Evolutionary conservation across 2,797 vertebrate genomes (phyloP), one percentile per base, ranked within the genome.

Genomic region (Pangasius larnaudii): DNA sequence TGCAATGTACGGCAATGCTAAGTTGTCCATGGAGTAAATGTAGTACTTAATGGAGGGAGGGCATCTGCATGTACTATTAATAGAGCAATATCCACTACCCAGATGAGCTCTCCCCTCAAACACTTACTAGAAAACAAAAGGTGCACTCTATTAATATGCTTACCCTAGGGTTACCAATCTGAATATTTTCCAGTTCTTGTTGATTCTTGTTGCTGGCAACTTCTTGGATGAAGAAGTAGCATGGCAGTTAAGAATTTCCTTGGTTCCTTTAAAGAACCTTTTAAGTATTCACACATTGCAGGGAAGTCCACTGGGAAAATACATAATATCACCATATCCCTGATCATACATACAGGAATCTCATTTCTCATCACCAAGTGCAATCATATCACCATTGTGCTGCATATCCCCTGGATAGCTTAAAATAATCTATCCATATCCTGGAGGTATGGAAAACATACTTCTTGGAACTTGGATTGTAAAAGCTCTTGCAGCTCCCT

Each of bases 1-100:
- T 83, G 24, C 39, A 83, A 83, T 63, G 39, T 63, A 82, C 16
- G 19, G 80, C n/a, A 82, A 82, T 46, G 6, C 59, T 46, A 65
- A 46, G 80, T 63, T 80, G 53, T 36, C 78, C 53, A 33, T 36
- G 18, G 14, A 22, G 53, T 53, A 80, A 80, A 33, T 27, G 36
- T 63, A 46, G 39, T n/a, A 46, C 24, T 46, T 65, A 46, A n/a
- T 49, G 24, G 58, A 65, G 59, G 39, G 59, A 63, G 36, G 39
- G 30, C 13, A 19, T 63, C 39, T 65, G 59, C 33, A 83, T 83
- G 13, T 46, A 49, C 24, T 27, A 83, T 83, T 42, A 63, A 83
- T 9, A 5, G 5, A 46, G 33, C 27, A 49, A 83, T 65, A n/a
- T 65, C 24, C 30, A 58, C 49, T 22, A 36, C 33, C n/a, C 53